Conservation (phyloP, 2,888 invertebrate species). For the Tenthredo notha region DNA sequence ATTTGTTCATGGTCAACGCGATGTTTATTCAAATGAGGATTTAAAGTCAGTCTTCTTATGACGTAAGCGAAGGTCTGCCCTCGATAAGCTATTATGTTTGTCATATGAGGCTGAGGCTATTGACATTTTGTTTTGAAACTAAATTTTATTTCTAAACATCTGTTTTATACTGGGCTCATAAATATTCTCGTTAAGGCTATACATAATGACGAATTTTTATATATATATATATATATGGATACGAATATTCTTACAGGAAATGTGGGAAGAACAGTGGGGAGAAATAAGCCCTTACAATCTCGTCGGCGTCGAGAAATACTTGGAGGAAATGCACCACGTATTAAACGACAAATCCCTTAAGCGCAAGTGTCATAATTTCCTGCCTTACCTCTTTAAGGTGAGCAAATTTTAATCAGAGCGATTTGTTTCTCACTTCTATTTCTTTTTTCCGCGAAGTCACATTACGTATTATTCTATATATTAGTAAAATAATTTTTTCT, state of each 20-base stretch:
- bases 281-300: conserved; percentile 90
- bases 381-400: conserved; percentile 92
- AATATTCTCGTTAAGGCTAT: background rate
- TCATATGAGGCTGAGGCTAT: conserved; percentile 29
- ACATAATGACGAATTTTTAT: background rate
- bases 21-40: conserved; percentile 24
- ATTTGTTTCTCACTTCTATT: conserved; percentile 3
- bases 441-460: background rate
- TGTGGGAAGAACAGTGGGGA: conserved; percentile 93
- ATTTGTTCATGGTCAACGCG: conserved; percentile 24
- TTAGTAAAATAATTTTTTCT: background rate
- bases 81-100: conserved; percentile 13
- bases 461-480: conserved; percentile 13
- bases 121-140: conserved; percentile 3
- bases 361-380: conserved; percentile 87
- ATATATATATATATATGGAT: background rate
- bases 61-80: conserved; percentile 20
- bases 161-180: background rate
- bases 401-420: conserved; percentile 56
- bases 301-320: conserved; percentile 89
- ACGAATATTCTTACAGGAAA: conserved; percentile 79
- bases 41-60: conserved; percentile 32
- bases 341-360: conserved; percentile 87
- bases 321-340: conserved; percentile 91
- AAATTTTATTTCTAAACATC: conserved; percentile 31